Base-by-base conservation (phyloP, 2,888 invertebrate genomes). In the Stenichneumon culpator region DNA sequence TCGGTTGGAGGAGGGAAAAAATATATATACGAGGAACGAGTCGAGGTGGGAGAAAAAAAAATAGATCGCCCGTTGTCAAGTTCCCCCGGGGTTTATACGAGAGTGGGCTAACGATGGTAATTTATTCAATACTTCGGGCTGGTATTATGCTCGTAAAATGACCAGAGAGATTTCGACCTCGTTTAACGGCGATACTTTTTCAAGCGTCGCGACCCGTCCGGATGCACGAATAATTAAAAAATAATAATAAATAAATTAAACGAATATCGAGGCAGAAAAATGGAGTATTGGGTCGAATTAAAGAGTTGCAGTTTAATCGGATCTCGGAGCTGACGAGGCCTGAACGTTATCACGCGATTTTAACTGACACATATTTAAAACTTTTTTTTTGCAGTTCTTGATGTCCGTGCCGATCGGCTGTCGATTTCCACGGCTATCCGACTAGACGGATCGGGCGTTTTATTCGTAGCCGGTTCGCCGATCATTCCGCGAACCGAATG, bases 121-220 rank as follows among this genome's bases (percentile, higher is more conserved):
- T 63, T 74, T 63, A 44, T 63, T 63, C 19, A n/a, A 63, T 74
- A 74, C 60, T 63, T 47, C 19, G 57, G 47, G 63, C 19, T 74
- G 63, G 60, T 73, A 28, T 63, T 63, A 47, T 47, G 63, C 47
- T 25, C 63, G 47, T 74, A 28, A 74, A 73, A 74, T 47, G 44
- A 6, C 19, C 28, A 11, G 63, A 47, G 60, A 28, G 57, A 44
- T 63, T 74, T 63, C 22, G 75, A 67, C 60, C 82, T 65, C 79
- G 73, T 80, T 68, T 57, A 65, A 78, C 65, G 78, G 67, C 80
- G 70, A 68, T 69, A 82, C 79, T 83, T 87, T 88, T 86, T 84
- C 86, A 67, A 69, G 73, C 75, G 72, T 77, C 54, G 57, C 4
- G 25, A 25, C 57, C 25, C 39, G 77, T 54, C 28, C 81, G n/a